Evolutionary conservation across 1,140 invertebrate genomes (phyloP).

Genomic region (Zaprionus ghesquierei): DNA sequence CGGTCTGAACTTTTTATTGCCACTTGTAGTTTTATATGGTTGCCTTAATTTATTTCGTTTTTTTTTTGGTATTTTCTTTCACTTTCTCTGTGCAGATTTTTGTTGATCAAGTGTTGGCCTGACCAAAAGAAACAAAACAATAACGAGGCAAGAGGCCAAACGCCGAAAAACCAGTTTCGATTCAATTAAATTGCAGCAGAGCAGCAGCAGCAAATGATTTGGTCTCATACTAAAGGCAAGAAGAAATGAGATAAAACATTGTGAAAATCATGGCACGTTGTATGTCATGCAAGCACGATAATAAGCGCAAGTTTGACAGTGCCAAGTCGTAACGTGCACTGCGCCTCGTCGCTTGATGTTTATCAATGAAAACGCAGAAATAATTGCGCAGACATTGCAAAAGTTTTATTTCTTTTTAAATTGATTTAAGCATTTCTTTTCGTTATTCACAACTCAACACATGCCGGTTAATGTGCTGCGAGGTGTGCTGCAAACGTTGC

Average conservation of each 20-base stretch:
- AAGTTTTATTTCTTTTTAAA: constrained; percentile 39
- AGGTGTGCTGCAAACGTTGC: constrained; percentile 3
- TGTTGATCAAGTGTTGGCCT: constrained; percentile 69
- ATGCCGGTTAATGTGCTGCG: constrained; percentile 35
- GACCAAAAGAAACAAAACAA: constrained; percentile 33
- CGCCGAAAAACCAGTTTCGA: constrained; percentile 65
- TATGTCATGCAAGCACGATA: constrained; percentile 47
- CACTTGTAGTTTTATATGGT: constrained; percentile 49
- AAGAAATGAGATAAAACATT: constrained; percentile 24
- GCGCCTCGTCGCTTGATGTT: constrained; percentile 9
- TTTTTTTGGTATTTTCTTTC: constrained; percentile 66
- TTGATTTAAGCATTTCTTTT: constrained; percentile 61
- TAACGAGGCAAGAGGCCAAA: constrained; percentile 33
- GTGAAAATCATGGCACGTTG: constrained; percentile 56
- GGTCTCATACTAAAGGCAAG: constrained; percentile 35
- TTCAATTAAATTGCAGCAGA: constrained; percentile 66
- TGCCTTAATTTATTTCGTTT: constrained; percentile 22
- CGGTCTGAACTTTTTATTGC: constrained; percentile 78
- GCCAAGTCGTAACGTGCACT: constrained; percentile 31
- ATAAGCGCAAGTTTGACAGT: constrained; percentile 41
- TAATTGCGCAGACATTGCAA: constrained; percentile 22
- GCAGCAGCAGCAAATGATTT: constrained; percentile 60
- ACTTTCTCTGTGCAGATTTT: constrained; percentile 79
- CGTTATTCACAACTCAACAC: constrained; percentile 9
- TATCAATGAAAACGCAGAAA: constrained; percentile 27